phyloP scores from a whole-genome alignment of 2,888 invertebrate species.

The Amblyjoppa fuscipennis region DNA sequence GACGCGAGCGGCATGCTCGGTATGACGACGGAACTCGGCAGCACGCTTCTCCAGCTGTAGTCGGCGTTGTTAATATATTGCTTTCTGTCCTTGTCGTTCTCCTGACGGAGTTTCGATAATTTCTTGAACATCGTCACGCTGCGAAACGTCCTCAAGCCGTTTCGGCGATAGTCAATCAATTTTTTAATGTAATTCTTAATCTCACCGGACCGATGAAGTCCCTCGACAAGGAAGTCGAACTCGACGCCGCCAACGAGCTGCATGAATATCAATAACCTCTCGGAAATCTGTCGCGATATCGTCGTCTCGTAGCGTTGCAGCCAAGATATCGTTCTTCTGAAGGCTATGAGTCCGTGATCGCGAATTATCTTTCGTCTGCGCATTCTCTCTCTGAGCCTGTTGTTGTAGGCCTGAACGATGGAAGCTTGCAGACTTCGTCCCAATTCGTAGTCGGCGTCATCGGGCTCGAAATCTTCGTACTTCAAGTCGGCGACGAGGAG shows the following conservation, averaged over 20 bases:
- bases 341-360: slow-evolving; percentile 92
- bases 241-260: slow-evolving; percentile 91
- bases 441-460: slow-evolving; percentile 86
- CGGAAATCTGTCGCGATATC: slow-evolving; percentile 87
- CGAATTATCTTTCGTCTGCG: slow-evolving; percentile 91
- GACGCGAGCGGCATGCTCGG: slow-evolving; percentile 70
- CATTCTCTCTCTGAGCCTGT: slow-evolving; percentile 90
- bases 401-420: slow-evolving; percentile 91
- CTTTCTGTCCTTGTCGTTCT: slow-evolving; percentile 86
- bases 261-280: slow-evolving; percentile 90
- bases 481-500: slow-evolving; percentile 86
- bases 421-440: slow-evolving; percentile 90
- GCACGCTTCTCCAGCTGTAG: slow-evolving; percentile 78
- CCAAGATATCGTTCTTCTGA: slow-evolving; percentile 90
- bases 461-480: slow-evolving; percentile 83
- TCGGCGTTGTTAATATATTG: slow-evolving; percentile 81
- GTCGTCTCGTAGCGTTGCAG: slow-evolving; percentile 90
- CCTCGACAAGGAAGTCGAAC: slow-evolving; percentile 92
- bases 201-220: slow-evolving; percentile 90
- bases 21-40: slow-evolving; percentile 70
- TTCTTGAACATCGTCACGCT: slow-evolving; percentile 89
- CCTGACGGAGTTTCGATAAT: slow-evolving; percentile 88
- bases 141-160: slow-evolving; percentile 90
- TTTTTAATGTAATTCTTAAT: slow-evolving; percentile 88
- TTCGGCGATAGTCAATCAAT: slow-evolving; percentile 89